A percentile compares a stretch with the other conserved stretches of the same genome.
Conservation (phyloP, 2,888 invertebrate species). For the Acanthopleura granulata region DNA sequence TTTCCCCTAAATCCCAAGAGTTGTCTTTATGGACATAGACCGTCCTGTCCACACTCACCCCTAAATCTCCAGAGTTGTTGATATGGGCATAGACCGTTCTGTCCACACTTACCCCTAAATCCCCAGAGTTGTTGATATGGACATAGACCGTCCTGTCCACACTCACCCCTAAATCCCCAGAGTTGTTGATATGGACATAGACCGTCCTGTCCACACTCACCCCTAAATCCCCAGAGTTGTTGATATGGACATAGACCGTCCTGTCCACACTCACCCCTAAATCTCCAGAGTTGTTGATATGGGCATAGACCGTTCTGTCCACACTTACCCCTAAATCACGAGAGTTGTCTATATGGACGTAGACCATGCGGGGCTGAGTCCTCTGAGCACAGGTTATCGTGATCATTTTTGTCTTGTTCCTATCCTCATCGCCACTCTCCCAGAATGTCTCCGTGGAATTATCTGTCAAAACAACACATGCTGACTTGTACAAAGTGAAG, state of each 20-base stretch:
- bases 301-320: not conserved
- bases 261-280: constrained; percentile 66
- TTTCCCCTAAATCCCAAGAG: constrained; percentile 85
- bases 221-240: too few species aligned
- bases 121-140: not conserved
- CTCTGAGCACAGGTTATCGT: constrained; percentile 78
- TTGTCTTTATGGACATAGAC: constrained; percentile 95
- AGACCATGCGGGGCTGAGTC: constrained; percentile 80
- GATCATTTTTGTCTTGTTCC: constrained; percentile 89
- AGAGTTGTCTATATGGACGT: constrained; percentile 94
- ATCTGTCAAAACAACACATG: constrained; percentile 73
- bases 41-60: constrained; percentile 66
- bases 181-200: constrained; percentile 94
- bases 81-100: not conserved
- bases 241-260: constrained; percentile 66
- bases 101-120: constrained; percentile 78
- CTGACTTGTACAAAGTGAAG: too few species aligned
- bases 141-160: not conserved
- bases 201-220: constrained; percentile 73
- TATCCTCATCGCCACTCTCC: constrained; percentile 98
- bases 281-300: not conserved
- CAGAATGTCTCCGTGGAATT: constrained; percentile 98
- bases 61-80: not conserved
- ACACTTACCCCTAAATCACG: constrained; percentile 85
- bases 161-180: constrained; percentile 87